Conservation (phyloP, 2,888 invertebrate genomes). For the Apodemia mormo region DNA sequence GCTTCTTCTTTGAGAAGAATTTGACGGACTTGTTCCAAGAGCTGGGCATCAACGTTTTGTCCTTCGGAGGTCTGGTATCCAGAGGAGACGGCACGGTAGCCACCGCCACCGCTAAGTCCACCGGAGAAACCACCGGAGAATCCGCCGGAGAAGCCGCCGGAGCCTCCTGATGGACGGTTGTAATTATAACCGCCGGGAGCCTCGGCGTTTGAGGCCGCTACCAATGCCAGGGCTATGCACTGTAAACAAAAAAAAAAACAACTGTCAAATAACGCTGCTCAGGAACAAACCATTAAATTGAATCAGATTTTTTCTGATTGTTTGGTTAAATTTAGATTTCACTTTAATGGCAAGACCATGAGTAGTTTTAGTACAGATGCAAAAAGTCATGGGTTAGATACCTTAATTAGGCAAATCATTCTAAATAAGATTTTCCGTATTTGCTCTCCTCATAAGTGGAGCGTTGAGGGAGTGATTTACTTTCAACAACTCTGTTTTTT, state of each 20-base stretch:
- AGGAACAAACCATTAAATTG: too few relatives aligned
- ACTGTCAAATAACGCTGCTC: too few relatives aligned
- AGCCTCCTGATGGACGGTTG: slow-evolving; percentile 84
- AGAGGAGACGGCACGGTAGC: slow-evolving; percentile 88
- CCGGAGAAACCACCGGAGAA: slow-evolving; percentile 64
- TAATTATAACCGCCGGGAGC: slow-evolving; percentile 89
- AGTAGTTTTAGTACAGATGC: too few relatives aligned
- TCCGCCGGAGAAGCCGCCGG: slow-evolving; percentile 63
- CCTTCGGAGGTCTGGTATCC: slow-evolving; percentile 92
- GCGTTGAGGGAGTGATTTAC: too few relatives aligned
- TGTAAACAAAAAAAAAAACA: slow-evolving; percentile 61
- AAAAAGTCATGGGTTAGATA: too few relatives aligned
- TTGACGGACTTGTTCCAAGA: slow-evolving; percentile 92
- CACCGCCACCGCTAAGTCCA: slow-evolving; percentile 81
- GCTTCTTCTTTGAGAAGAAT: slow-evolving; percentile 92
- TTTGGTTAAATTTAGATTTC: too few relatives aligned
- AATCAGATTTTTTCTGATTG: too few relatives aligned
- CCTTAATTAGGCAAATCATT: too few relatives aligned
- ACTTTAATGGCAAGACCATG: too few relatives aligned
- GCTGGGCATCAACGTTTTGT: slow-evolving; percentile 89
- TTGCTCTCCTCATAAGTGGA: too few relatives aligned
- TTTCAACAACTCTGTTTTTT: too few relatives aligned
- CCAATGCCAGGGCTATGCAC: slow-evolving; percentile 92
- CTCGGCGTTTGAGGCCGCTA: slow-evolving; percentile 88
- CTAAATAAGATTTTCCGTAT: too few relatives aligned